Percentiles rank a stretch among this genome's conserved stretches.
Evolutionary conservation across 2,113 vertebrate genomes (phyloP).

Genomic region (Petroica traversi): DNA sequence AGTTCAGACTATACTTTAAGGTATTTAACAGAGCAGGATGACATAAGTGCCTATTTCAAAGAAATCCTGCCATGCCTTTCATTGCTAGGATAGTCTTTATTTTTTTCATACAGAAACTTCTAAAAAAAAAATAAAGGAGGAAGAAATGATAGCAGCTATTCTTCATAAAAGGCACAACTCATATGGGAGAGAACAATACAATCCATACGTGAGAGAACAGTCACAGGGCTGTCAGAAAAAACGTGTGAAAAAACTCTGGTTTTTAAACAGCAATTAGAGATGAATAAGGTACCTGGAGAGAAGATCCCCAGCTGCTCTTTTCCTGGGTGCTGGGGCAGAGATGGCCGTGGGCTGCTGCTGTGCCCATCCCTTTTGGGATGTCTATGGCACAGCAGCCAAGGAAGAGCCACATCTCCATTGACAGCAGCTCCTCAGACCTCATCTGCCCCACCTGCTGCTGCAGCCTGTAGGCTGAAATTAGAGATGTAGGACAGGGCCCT

Average conservation of each 20-base stretch:
- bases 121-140: not conserved
- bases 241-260: fast-evolving
- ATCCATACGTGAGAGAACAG: not conserved
- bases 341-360: not conserved
- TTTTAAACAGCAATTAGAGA: not conserved
- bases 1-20: not conserved
- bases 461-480: not conserved
- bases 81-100: not conserved
- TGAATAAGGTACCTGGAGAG: not conserved
- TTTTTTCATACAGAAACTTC: not conserved
- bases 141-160: not conserved
- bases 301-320: not conserved
- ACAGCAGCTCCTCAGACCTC: not conserved
- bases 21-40: not conserved
- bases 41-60: not conserved
- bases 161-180: not conserved
- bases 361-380: not conserved
- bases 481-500: not conserved
- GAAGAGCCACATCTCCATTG: not conserved
- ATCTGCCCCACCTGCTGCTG: not conserved
- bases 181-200: not conserved
- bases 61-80: not conserved
- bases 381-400: not conserved
- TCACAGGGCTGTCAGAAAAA: not conserved
- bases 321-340: not conserved